Evolutionary conservation across 2,113 vertebrate genomes (phyloP).

Genomic region (Lipotes vexillifer): DNA sequence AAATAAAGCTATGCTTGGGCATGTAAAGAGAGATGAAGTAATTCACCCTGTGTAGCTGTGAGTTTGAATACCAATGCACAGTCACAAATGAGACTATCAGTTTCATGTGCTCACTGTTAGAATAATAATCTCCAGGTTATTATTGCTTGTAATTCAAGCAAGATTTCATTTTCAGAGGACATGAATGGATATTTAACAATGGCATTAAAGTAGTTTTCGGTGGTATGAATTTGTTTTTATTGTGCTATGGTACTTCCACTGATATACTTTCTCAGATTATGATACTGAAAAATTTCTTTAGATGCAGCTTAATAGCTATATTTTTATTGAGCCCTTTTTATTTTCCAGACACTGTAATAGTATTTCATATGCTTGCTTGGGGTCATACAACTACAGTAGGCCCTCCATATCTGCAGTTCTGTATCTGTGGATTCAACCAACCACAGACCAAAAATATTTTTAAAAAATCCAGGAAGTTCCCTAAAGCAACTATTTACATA

Average conservation of each 20-base stretch:
- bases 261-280: not conserved
- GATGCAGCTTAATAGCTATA: not conserved
- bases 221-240: not conserved
- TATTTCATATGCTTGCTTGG: not conserved
- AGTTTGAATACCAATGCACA: not conserved
- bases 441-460: not conserved
- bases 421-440: not conserved
- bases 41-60: not conserved
- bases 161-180: conserved; percentile 6
- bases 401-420: not conserved
- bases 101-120: not conserved
- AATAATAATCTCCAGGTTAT: not conserved
- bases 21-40: not conserved
- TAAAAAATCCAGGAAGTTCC: not conserved
- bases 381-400: not conserved
- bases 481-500: not conserved
- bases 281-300: not conserved
- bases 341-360: not conserved
- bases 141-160: not conserved
- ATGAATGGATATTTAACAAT: not conserved
- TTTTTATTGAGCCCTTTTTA: not conserved
- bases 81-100: not conserved
- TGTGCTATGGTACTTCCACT: not conserved
- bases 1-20: not conserved
- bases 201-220: not conserved